These are phyloP conservation scores for Dendrolimus pini DNA, from an alignment of 2,888 invertebrate species.

Conservation along the genomic window DNA sequence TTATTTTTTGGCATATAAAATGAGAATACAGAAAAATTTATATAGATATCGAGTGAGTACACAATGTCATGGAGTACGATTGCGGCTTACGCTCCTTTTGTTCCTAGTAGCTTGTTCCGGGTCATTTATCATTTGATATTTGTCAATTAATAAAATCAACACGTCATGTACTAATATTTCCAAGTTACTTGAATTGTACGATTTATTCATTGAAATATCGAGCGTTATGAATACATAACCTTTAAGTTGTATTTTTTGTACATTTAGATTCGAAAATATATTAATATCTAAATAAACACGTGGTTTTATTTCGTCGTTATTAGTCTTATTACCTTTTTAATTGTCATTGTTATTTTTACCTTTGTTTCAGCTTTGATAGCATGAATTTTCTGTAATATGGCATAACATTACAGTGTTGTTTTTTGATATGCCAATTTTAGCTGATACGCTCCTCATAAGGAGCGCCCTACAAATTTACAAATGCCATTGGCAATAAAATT, in stretches of 20 bases:
- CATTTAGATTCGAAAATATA: constrained; percentile 86
- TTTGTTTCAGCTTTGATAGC: no score
- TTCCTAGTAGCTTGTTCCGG: constrained; percentile 66
- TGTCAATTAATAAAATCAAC: constrained; percentile 64
- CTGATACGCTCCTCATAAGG: no score
- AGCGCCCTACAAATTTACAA: no score
- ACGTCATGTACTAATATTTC: constrained; percentile 41
- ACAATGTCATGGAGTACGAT: constrained; percentile 33
- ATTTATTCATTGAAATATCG: constrained; percentile 59
- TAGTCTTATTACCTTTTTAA: no score
- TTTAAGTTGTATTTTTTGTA: constrained; percentile 85
- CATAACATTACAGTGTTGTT: no score
- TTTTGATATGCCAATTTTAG: no score
- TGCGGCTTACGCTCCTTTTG: constrained; percentile 50
- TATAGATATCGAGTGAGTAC: constrained; percentile 27
- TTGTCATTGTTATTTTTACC: no score
- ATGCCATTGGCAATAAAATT: no score
- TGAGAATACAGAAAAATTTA: constrained; percentile 23
- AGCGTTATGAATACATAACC: constrained; percentile 79
- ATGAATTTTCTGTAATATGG: no score
- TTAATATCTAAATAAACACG: constrained; percentile 74
- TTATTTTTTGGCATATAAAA: constrained; percentile 55
- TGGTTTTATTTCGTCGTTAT: constrained; percentile 25
- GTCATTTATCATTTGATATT: constrained; percentile 49
- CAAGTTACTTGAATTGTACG: constrained; percentile 48